Base-by-base conservation (phyloP, 2,113 vertebrate species). In the Odocoileus virginianus region DNA sequence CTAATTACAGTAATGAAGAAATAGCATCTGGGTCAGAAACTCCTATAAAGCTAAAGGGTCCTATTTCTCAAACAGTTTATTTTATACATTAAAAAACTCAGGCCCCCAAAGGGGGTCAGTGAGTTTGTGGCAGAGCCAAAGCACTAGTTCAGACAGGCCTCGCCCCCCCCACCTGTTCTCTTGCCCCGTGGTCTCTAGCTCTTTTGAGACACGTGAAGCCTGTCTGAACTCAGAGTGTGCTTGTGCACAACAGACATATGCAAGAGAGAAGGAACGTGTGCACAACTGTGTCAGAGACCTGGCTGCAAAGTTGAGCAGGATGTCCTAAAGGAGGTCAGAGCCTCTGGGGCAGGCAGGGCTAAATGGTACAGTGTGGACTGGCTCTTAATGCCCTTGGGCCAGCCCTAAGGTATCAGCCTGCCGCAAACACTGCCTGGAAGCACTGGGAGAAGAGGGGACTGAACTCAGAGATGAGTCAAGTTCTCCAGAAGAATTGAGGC, bases 1-100 rank as follows among this genome's bases (percentile, higher is more conserved):
- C 84, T 97, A 96, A 96, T 96, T 98, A 97, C 97, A 92, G 74
- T 89, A 83, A 93, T 71, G 67, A 95, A 93, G 55, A 95, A 97
- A 94, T 92, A 96, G 88, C 67, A 96, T 96, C 92, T 96, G 61
- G 95, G 95, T 78, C 94, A 97, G 93, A 88, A 67, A 57, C 61
- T 89, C 43, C 2, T 47, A 54, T 8, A 94, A 71, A 90, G 40
- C 36, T 21, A 45, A n/a, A 88, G 36, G 21, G 5, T 25, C 43
- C 64, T 43, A 91, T 79, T 60, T 71, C 74, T 87, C 50, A 84
- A 74, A 64, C 27, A 40, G 50, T 94, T 76, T 78, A 14, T 79
- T 82, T 96, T 76, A 43, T 92, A 54, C 28, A 45, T 83, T 94
- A 88, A 94, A 64, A 94, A 94, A 71, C 25, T 16, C 43, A 14